Conservation (phyloP, 2,888 invertebrate genomes). For the Xylocampa areola region DNA sequence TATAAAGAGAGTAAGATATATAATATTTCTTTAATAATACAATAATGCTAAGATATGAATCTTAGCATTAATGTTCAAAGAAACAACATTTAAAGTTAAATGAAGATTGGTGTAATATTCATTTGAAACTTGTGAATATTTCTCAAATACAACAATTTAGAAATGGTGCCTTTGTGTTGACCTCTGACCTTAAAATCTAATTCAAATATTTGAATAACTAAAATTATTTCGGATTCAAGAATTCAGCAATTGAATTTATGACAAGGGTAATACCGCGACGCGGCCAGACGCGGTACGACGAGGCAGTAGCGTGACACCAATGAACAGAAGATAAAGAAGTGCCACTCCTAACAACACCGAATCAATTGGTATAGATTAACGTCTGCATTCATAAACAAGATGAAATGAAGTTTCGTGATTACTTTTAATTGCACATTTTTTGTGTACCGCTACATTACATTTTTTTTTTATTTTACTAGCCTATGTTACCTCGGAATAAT, state of each 20-base stretch:
- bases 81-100: constrained; percentile 19
- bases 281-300: constrained; percentile 9
- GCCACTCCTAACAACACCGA: not conserved
- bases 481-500: no score
- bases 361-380: no score
- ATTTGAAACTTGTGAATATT: constrained; percentile 37
- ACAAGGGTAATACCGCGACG: constrained; percentile 23
- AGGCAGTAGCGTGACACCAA: not conserved
- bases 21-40: no score
- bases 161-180: constrained; percentile 37
- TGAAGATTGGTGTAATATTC: no score
- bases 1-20: no score
- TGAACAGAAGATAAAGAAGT: not conserved
- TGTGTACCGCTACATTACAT: no score
- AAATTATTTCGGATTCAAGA: constrained; percentile 43
- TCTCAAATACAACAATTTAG: constrained; percentile 37
- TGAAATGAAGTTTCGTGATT: no score
- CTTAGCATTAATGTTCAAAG: not conserved
- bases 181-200: constrained; percentile 36
- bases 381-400: no score
- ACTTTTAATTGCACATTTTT: no score
- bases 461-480: no score
- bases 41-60: no score
- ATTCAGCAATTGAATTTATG: constrained; percentile 53
- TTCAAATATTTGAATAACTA: constrained; percentile 56